These are phyloP conservation scores for Lasioglossum vierecki DNA, from an alignment of 2,888 invertebrate genomes.

Conservation along the genomic window DNA sequence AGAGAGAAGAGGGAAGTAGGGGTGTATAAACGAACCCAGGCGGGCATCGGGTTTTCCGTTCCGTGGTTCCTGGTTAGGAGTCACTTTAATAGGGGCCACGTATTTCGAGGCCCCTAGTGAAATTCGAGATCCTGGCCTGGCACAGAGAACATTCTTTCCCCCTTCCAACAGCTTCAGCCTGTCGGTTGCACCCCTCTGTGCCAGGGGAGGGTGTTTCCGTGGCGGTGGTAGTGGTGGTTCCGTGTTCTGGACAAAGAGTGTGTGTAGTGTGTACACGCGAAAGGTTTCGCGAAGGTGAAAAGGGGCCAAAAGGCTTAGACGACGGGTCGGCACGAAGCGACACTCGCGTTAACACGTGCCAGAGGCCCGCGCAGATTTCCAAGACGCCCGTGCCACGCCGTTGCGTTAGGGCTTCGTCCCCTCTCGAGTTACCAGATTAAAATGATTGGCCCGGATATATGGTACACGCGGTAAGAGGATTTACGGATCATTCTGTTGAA, in stretches of 20 bases:
- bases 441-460: constrained; percentile 66
- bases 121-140: constrained; percentile 14
- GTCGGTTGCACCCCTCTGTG: not conserved
- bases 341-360: constrained; percentile 57
- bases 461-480: constrained; percentile 61
- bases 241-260: constrained; percentile 11
- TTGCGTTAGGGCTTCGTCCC: constrained; percentile 65
- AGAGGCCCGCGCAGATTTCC: constrained; percentile 65
- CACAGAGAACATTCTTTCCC: not conserved
- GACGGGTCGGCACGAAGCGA: constrained; percentile 25
- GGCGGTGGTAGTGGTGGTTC: not conserved
- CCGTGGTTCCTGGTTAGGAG: constrained; percentile 24
- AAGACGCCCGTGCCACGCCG: constrained; percentile 53
- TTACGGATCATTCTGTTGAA: constrained; percentile 67
- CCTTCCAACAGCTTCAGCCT: not conserved
- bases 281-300: constrained; percentile 61
- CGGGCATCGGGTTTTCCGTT: constrained; percentile 32
- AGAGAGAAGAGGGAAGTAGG: constrained; percentile 14
- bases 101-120: constrained; percentile 27
- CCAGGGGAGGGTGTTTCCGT: not conserved
- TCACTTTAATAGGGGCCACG: constrained; percentile 20
- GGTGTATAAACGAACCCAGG: constrained; percentile 38
- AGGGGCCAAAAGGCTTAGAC: constrained; percentile 51
- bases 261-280: constrained; percentile 34
- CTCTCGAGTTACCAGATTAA: constrained; percentile 63